Evolutionary conservation across 2,888 invertebrate genomes (phyloP).

Genomic region (Pelosia muscerda): DNA sequence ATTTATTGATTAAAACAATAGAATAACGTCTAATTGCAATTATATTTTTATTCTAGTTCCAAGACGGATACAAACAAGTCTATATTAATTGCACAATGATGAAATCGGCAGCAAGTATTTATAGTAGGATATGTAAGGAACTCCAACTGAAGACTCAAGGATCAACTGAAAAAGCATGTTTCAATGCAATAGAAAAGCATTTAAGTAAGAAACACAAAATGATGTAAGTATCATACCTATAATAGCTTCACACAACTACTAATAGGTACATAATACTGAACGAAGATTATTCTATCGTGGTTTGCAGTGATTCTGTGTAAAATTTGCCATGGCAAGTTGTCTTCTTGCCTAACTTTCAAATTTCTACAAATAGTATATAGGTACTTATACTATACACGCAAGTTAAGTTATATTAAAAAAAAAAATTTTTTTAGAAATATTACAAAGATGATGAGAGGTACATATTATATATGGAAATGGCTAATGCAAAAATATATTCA

Average conservation of each 20-base stretch:
- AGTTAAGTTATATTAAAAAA: too few relatives aligned
- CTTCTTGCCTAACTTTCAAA: not conserved
- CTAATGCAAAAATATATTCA: too few relatives aligned
- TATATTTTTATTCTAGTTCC: conserved; percentile 72
- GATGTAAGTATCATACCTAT: conserved; percentile 85
- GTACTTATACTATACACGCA: not conserved
- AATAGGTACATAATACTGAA: not conserved
- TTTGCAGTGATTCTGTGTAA: too few relatives aligned
- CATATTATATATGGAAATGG: too few relatives aligned
- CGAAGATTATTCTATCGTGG: too few relatives aligned
- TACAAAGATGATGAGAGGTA: too few relatives aligned
- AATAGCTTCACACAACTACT: not conserved
- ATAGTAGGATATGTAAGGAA: conserved; percentile 91
- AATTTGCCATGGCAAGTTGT: not conserved
- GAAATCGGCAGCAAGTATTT: conserved; percentile 94
- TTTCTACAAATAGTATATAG: not conserved
- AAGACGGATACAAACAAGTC: conserved; percentile 86
- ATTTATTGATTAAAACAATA: not conserved
- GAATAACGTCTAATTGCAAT: not conserved
- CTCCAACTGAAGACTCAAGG: conserved; percentile 87
- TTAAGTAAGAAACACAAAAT: conserved; percentile 89
- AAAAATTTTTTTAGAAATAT: too few relatives aligned
- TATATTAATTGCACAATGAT: conserved; percentile 96
- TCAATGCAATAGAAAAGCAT: conserved; percentile 90
- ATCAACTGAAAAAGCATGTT: conserved; percentile 89